phyloP scores from a whole-genome alignment of 2,113 vertebrate genomes.

The Microcebus jonahi region DNA sequence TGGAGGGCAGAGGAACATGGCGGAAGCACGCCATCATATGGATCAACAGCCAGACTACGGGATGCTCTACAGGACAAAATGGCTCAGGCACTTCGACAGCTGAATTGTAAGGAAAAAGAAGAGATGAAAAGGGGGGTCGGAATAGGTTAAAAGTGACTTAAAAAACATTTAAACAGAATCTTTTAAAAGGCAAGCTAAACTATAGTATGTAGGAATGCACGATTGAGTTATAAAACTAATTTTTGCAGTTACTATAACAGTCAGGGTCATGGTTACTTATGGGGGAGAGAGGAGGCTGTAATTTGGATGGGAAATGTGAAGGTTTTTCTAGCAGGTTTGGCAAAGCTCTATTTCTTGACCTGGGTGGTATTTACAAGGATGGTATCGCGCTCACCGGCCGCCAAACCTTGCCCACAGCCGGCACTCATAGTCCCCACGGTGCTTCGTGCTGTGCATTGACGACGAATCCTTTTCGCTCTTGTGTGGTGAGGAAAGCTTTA shows the following conservation, averaged over 20 bases:
- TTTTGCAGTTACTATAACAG: neutral
- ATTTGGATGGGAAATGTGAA: neutral
- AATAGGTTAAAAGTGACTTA: neutral
- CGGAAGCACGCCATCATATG: rapidly evolving
- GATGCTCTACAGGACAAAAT: neutral
- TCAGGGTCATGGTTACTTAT: neutral
- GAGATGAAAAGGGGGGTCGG: neutral
- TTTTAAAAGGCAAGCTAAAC: neutral
- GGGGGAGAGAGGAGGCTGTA: neutral
- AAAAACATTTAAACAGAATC: neutral
- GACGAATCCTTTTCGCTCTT: too few species aligned
- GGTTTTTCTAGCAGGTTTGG: neutral
- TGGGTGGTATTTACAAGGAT: neutral
- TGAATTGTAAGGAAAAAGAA: neutral
- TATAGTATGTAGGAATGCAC: neutral
- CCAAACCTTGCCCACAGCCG: too few species aligned
- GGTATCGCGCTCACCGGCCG: neutral
- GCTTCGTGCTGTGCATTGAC: too few species aligned
- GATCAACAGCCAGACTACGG: neutral
- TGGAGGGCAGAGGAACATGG: neutral
- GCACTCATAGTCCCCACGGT: too few species aligned
- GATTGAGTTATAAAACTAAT: neutral
- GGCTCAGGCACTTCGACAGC: neutral
- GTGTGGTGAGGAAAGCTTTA: too few species aligned
- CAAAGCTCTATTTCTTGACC: neutral